Conservation (phyloP, 2,888 invertebrate genomes). For the Diaphora mendica region DNA sequence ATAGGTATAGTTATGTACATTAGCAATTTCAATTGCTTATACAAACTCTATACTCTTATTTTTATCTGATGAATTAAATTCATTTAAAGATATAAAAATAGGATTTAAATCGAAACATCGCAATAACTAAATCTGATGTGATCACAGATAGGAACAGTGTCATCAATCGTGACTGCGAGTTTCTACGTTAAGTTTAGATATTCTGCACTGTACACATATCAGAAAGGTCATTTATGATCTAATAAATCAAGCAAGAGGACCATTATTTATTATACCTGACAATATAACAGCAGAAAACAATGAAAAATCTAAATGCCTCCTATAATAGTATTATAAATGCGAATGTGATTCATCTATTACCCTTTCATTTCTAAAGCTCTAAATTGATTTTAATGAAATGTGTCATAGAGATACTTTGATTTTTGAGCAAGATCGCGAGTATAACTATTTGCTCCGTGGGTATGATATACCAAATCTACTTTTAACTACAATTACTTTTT, state of each 20-base stretch:
- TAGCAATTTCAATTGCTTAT: too few species aligned
- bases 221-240: conserved; percentile 42
- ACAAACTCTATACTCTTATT: too few species aligned
- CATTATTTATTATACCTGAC: conserved; percentile 1
- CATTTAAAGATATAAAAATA: conserved; percentile 53
- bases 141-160: conserved; percentile 57
- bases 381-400: neutral
- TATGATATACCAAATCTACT: too few species aligned
- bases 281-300: neutral
- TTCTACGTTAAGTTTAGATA: conserved; percentile 61
- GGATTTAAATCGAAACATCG: conserved; percentile 44
- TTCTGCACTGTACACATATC: conserved; percentile 42
- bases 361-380: neutral
- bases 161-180: conserved; percentile 70
- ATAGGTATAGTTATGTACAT: too few species aligned
- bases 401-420: too few species aligned
- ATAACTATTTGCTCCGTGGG: too few species aligned
- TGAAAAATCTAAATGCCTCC: neutral
- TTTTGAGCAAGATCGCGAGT: too few species aligned
- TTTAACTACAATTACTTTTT: too few species aligned
- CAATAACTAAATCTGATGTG: conserved; percentile 46
- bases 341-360: too few species aligned
- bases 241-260: conserved; percentile 26
- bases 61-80: too few species aligned
- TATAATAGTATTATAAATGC: too few species aligned